Base-by-base conservation (phyloP, 2,113 vertebrate genomes). In the Carassius auratus region DNA sequence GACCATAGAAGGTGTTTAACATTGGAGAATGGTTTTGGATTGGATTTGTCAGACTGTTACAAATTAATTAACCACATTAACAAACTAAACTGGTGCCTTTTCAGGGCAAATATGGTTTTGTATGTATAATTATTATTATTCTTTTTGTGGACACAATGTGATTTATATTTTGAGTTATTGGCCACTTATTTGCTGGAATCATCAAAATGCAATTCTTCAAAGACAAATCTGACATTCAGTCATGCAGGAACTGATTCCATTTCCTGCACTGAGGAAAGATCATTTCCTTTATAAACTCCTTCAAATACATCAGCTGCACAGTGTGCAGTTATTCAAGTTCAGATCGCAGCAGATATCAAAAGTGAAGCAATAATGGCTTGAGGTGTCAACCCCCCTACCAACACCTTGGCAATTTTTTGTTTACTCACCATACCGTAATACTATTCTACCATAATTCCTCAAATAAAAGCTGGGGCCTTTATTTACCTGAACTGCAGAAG, bases 351-450 rank as follows among this genome's bases (percentile, higher is more conserved):
- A 21, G 19, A 73, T 57, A 73, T 59, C 4, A 17, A 69, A 82
- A 59, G 50, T 57, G 6, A 73, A 59, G 30, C 5, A 19, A 42
- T 62, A 8, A 62, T 13, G 89, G 76, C 87, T 88, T 87, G 61
- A 88, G 74, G 61, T 76, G 66, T 45, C 36, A 38, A 38, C 36
- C 36, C 36, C 5, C 3, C 5, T 2, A 30, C 5, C 3, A 5
- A 38, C 36, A 38, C 36, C 36, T 38, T 5, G 36, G 36, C 36
- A 38, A 5, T 38, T 38, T 38, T 38, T 38, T 38, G 36, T 38
- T 38, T 38, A 38, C 36, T 38, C 36, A 5, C 5, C 36, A 38
- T 2, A 38, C 36, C 3, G 36, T 4, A 38, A 38, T 38, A 38
- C 36, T 38, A 5, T 38, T 3, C 36, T 38, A 30, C 30, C 2